Base-by-base conservation (phyloP, 2,888 invertebrate genomes). In the Heliconius ismenius region DNA sequence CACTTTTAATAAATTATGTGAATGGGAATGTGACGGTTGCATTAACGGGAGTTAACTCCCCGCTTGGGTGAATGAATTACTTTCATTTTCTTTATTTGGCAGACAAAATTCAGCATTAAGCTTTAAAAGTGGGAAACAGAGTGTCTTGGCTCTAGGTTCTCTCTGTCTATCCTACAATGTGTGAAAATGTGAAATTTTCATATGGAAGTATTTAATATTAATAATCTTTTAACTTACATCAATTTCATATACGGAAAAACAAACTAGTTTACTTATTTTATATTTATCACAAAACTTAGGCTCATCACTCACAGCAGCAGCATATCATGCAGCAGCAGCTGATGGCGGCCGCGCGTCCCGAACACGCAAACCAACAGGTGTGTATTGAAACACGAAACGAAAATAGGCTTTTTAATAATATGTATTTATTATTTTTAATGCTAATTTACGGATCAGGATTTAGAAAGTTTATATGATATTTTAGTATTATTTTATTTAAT, bases 241-340 rank as follows among this genome's bases (percentile, higher is more conserved):
- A n/a, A 58, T 58, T 58, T n/a, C 4, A n/a, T 58, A 10, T 58
- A 58, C 10, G n/a, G n/a, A 58, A n/a, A n/a, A 10, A 2, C 2
- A 58, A n/a, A 58, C 21, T n/a, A 58, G n/a, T 11, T 58, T 58
- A 58, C 58, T 77, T 69, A 73, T 80, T 49, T 49, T 21, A 21
- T 49, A 49, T 49, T 49, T 49, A 49, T 49, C 21, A 49, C 58
- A 58, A 84, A 43, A 60, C 80, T 62, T 85, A 93, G 92, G 90
- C 90, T 36, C 94, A 94, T 81, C 95, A 95, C 82, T 89, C 95
- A 24, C 95, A 95, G 81, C 91, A 95, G 81, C 95, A 95, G 81
- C 95, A 95, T 79, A 87, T 95, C 79, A 90, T 92, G 86, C 95
- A 95, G 81, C 95, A 95, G 77, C 94, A 93, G 81, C 84, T 93